Conservation (phyloP, 2,797 vertebrate genomes). For the Gallinago nigripennis region DNA sequence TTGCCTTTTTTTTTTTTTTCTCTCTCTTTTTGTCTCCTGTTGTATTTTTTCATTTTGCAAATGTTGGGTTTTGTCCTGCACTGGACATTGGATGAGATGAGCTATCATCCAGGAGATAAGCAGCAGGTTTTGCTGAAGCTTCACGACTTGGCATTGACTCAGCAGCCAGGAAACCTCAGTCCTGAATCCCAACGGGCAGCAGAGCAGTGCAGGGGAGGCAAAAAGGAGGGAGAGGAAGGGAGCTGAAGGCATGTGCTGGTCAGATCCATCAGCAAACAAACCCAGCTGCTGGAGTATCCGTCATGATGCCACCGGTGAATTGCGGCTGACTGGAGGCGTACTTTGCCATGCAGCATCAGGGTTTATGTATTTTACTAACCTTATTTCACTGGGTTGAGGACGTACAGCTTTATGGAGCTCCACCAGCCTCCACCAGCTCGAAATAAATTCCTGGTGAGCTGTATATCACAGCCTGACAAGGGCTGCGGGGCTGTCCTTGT, state of each 20-base stretch:
- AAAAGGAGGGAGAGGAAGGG: neutral
- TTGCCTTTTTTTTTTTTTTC: neutral
- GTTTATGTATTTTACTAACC: constrained; percentile 62
- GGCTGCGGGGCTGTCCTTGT: constrained; percentile 1
- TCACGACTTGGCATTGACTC: neutral
- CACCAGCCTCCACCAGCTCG: neutral
- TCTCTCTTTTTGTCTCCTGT: neutral
- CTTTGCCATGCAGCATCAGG: neutral
- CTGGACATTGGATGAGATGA: neutral
- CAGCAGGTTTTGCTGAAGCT: neutral
- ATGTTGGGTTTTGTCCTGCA: neutral
- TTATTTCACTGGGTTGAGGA: constrained; percentile 64
- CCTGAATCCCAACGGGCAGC: neutral
- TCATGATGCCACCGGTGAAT: constrained; percentile 24
- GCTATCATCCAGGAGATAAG: neutral
- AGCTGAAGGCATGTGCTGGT: neutral
- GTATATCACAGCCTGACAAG: neutral
- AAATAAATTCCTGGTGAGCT: constrained; percentile 52
- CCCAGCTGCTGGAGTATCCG: neutral
- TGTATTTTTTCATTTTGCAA: constrained; percentile 21
- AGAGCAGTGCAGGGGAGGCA: neutral
- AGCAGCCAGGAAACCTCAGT: neutral
- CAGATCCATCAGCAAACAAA: constrained; percentile 12
- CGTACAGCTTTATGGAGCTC: constrained; percentile 46
- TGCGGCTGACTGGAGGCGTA: constrained; percentile 53